These are phyloP conservation scores for Spinibarbus caldwelli DNA, from an alignment of 2,797 vertebrate species.

Conservation along the genomic window DNA sequence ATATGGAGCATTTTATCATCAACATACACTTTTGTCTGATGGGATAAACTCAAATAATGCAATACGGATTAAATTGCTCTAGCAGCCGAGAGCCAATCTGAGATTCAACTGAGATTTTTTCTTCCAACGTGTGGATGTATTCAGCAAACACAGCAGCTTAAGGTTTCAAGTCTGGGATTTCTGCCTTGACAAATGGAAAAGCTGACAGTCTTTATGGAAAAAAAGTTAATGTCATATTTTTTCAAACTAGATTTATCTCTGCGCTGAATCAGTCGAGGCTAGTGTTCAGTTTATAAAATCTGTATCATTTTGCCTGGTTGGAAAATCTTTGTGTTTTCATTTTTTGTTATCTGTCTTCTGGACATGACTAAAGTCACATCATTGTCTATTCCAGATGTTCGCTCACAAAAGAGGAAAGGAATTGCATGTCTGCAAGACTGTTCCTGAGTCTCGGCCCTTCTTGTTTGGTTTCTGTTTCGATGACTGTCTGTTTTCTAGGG, in stretches of 20 bases:
- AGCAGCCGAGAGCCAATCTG: conserved; percentile 24
- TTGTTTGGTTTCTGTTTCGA: background rate
- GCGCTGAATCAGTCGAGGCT: background rate
- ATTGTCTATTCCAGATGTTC: conserved; percentile 6
- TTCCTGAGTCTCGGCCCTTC: background rate
- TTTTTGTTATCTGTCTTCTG: conserved; percentile 18
- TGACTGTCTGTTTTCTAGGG: conserved; percentile 14
- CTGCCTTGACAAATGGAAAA: conserved; percentile 35
- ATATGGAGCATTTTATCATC: conserved; percentile 14
- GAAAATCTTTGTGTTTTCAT: conserved; percentile 42
- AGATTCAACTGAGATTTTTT: conserved; percentile 29
- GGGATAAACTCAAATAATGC: conserved; percentile 48
- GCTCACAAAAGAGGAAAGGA: background rate
- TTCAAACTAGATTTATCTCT: background rate
- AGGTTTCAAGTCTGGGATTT: conserved; percentile 15
- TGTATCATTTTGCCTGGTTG: background rate
- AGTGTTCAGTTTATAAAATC: background rate
- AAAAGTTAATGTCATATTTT: background rate
- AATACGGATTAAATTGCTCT: conserved; percentile 43
- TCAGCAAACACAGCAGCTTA: conserved; percentile 34
- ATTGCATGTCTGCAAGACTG: background rate
- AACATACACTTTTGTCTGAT: conserved; percentile 14
- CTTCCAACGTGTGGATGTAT: conserved; percentile 28
- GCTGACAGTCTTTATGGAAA: background rate
- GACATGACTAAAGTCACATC: conserved; percentile 8